phyloP scores from a whole-genome alignment of 2,797 vertebrate genomes.

The Sciaenops ocellatus region DNA sequence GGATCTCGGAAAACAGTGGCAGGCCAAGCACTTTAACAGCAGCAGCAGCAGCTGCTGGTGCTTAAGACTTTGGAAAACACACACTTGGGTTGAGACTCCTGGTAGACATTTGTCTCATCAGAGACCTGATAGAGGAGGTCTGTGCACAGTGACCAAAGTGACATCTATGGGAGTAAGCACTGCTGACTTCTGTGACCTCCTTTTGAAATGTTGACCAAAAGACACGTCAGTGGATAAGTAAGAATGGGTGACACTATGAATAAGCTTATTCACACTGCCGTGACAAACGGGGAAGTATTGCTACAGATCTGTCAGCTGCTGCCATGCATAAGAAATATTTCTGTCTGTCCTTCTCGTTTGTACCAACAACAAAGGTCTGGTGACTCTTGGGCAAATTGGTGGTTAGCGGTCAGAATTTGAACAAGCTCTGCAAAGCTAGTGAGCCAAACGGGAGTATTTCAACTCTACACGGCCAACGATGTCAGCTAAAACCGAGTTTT shows the following conservation, averaged over 20 bases:
- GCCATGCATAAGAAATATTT: neutral
- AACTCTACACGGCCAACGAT: too few relatives aligned
- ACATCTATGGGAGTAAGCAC: neutral
- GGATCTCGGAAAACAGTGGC: conserved; percentile 34
- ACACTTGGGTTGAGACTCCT: neutral
- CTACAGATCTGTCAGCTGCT: neutral
- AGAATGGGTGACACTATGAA: neutral
- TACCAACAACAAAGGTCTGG: neutral
- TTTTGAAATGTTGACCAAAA: neutral
- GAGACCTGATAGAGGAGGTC: neutral
- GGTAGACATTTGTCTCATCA: neutral
- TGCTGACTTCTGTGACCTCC: neutral
- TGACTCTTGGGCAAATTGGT: neutral
- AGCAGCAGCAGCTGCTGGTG: conserved; percentile 22
- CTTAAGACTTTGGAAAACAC: conserved; percentile 9
- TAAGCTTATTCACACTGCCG: neutral
- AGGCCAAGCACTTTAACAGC: conserved; percentile 21
- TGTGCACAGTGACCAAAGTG: neutral
- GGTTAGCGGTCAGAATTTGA: neutral
- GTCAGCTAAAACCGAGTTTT: neutral
- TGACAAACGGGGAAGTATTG: neutral
- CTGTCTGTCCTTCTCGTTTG: neutral
- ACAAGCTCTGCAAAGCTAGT: too few relatives aligned
- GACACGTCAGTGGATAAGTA: neutral
- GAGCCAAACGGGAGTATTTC: neutral